phyloP scores from a whole-genome alignment of 2,888 invertebrate species.

The Melanostoma scalare region DNA sequence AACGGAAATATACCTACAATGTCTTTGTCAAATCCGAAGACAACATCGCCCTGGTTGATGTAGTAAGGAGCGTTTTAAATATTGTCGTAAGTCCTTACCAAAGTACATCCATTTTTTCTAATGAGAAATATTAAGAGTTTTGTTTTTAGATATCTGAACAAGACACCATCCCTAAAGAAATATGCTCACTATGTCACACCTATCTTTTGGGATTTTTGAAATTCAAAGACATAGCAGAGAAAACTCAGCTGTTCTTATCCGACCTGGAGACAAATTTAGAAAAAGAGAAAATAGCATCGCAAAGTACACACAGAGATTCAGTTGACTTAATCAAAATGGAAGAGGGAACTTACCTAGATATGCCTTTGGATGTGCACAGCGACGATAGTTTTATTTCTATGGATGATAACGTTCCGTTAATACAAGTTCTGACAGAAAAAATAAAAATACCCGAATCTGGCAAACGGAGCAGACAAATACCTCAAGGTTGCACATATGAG shows the following conservation, averaged over 20 bases:
- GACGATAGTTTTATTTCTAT: constrained; percentile 28
- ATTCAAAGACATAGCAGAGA: constrained; percentile 56
- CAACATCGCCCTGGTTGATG: constrained; percentile 38
- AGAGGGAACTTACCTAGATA: background rate
- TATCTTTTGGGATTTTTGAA: constrained; percentile 38
- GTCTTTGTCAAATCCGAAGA: constrained; percentile 62
- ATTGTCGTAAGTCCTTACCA: constrained; percentile 38
- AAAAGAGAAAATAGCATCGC: constrained; percentile 42
- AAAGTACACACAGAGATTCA: constrained; percentile 3
- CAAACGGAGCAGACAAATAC: background rate
- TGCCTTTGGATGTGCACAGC: background rate
- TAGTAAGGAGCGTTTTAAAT: constrained; percentile 41
- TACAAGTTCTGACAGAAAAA: constrained; percentile 4
- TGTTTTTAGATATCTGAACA: constrained; percentile 29
- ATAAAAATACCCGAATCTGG: background rate
- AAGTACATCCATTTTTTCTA: background rate
- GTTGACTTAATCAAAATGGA: constrained; percentile 42
- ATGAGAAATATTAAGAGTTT: background rate
- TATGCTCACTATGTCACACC: constrained; percentile 50
- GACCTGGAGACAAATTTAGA: constrained; percentile 47
- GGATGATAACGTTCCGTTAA: background rate
- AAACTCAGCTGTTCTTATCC: constrained; percentile 47
- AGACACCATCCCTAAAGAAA: constrained; percentile 53
- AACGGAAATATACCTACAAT: constrained; percentile 47
- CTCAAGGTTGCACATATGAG: background rate